These are phyloP conservation scores for Punctoribates punctum DNA, from an alignment of 2,888 invertebrate genomes.

Conservation along the genomic window DNA sequence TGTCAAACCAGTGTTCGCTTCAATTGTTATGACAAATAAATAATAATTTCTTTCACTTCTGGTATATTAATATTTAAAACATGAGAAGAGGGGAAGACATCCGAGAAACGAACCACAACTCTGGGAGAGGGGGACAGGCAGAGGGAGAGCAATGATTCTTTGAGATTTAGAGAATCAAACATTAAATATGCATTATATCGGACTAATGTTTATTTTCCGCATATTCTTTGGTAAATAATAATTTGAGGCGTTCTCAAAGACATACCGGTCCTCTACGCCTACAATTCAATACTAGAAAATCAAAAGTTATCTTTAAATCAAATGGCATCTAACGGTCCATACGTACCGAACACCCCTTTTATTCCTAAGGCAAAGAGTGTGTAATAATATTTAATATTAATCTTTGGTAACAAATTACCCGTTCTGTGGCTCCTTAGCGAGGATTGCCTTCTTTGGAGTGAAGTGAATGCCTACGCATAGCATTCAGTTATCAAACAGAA, in stretches of 20 bases:
- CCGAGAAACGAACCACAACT: background rate
- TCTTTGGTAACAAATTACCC: background rate
- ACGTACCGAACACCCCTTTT: conserved; percentile 2
- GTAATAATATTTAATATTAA: too few relatives aligned
- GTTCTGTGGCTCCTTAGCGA: background rate
- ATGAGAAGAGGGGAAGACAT: background rate
- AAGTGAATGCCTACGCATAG: conserved; percentile 16
- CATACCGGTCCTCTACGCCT: conserved; percentile 18
- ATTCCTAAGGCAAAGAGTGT: conserved; percentile 8
- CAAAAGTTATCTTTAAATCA: background rate
- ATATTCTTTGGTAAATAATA: conserved; percentile 4
- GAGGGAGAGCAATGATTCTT: background rate
- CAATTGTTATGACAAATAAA: conserved; percentile 22
- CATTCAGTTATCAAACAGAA: background rate
- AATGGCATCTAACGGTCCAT: background rate
- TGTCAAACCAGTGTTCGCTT: conserved; percentile 4
- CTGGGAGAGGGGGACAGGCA: background rate
- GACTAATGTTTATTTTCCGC: conserved; percentile 27
- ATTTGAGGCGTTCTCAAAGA: background rate
- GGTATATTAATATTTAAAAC: background rate
- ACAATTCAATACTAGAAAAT: background rate
- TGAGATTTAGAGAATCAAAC: background rate
- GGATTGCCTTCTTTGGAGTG: background rate
- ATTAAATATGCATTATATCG: conserved; percentile 13
- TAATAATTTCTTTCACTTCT: conserved; percentile 5